Evolutionary conservation across 2,888 invertebrate species (phyloP).

Genomic region (Charanyca ferruginea): DNA sequence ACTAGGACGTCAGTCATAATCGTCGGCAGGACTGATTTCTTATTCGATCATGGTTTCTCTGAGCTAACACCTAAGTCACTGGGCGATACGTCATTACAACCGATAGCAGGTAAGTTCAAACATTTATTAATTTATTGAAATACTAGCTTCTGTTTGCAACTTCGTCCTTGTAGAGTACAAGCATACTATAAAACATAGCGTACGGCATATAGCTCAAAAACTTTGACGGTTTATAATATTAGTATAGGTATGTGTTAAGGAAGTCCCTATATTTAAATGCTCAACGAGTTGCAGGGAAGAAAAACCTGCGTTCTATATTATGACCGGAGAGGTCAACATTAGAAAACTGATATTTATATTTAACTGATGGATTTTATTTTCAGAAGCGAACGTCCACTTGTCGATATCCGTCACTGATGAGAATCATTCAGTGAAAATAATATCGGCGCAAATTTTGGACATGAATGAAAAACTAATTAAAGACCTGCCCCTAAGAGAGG

Average conservation of each 20-base stretch:
- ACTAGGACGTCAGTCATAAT: slow-evolving; percentile 43
- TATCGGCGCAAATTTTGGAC: slow-evolving; percentile 46
- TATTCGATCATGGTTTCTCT: slow-evolving; percentile 61
- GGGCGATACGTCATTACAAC: slow-evolving; percentile 55
- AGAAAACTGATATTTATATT: no score
- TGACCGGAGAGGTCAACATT: no score
- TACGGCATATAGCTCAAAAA: no score
- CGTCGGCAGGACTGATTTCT: slow-evolving; percentile 61
- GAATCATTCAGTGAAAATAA: slow-evolving; percentile 45
- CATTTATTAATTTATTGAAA: no score
- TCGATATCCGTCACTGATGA: slow-evolving; percentile 57
- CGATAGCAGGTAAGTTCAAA: slow-evolving; percentile 57
- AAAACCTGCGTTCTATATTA: no score
- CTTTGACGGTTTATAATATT: no score
- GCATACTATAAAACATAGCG: no score
- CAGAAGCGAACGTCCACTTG: slow-evolving; percentile 48
- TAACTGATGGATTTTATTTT: slow-evolving; percentile 31
- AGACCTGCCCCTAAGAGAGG: slow-evolving; percentile 29
- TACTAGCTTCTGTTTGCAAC: no score
- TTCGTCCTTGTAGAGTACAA: no score
- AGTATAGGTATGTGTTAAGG: no score
- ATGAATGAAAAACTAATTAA: slow-evolving; percentile 28
- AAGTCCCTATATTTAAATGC: no score
- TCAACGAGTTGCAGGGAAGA: no score
- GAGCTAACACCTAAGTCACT: slow-evolving; percentile 41